Conservation (phyloP, 2,113 vertebrate species). For the Brienomyrus longianalis region DNA sequence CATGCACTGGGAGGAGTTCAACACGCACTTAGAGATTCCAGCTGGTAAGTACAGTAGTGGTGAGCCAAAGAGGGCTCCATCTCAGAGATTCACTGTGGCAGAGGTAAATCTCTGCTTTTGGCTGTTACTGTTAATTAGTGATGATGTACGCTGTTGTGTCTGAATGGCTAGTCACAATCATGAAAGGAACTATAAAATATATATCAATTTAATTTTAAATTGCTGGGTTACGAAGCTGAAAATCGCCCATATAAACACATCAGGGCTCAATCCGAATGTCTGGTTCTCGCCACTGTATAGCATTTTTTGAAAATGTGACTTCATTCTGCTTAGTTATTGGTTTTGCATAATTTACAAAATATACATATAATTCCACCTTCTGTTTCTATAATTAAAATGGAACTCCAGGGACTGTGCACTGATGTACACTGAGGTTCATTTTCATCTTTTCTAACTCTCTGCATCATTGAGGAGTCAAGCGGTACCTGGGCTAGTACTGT, state of each 20-base stretch:
- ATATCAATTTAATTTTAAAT: neutral
- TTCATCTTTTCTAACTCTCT: neutral
- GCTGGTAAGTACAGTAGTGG: neutral
- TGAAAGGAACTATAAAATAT: neutral
- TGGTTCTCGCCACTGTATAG: neutral
- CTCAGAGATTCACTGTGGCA: neutral
- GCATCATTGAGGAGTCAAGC: neutral
- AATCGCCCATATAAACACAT: neutral
- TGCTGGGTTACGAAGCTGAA: neutral
- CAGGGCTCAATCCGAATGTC: neutral
- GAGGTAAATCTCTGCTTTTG: neutral
- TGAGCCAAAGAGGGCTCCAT: neutral
- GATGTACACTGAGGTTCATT: neutral
- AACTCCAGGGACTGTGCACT: neutral
- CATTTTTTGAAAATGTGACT: neutral
- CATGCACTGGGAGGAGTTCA: neutral
- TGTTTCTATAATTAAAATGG: neutral
- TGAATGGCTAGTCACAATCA: neutral
- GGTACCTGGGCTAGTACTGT: neutral
- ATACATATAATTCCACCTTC: neutral
- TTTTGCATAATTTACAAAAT: neutral
- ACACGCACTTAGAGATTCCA: neutral
- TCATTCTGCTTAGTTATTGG: neutral
- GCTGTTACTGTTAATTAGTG: slow-evolving; percentile 10
- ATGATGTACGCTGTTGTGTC: neutral